Evolutionary conservation across 2,113 vertebrate species (phyloP).

Genomic region (Cercopithecus mona): DNA sequence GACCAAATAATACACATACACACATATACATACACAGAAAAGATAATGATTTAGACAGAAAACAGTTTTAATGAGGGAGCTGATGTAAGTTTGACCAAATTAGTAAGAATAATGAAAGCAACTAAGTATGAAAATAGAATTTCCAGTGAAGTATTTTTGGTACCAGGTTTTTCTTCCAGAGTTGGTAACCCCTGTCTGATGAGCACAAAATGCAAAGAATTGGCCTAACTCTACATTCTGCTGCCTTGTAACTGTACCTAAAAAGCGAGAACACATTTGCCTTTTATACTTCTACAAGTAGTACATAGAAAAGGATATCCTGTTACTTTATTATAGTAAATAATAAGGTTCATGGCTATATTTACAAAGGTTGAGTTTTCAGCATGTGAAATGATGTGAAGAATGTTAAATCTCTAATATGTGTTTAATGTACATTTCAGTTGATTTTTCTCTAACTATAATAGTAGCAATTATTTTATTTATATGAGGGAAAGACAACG

Average conservation of each 20-base stretch:
- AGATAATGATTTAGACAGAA: background rate
- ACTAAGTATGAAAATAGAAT: background rate
- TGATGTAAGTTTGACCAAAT: background rate
- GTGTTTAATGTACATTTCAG: slow-evolving; percentile 55
- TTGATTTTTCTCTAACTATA: slow-evolving; percentile 52
- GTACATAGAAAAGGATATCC: background rate
- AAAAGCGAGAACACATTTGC: slow-evolving; percentile 23
- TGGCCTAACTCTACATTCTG: background rate
- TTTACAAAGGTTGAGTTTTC: slow-evolving; percentile 42
- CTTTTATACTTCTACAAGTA: slow-evolving; percentile 14
- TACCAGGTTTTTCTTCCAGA: background rate
- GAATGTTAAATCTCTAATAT: slow-evolving; percentile 55
- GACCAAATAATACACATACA: background rate
- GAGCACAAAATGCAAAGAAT: background rate
- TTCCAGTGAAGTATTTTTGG: background rate
- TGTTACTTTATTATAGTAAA: slow-evolving; percentile 51
- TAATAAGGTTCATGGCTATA: slow-evolving; percentile 53
- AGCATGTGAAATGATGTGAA: slow-evolving; percentile 53
- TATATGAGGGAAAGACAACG: background rate
- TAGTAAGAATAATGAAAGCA: slow-evolving; percentile 33
- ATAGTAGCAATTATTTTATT: slow-evolving; percentile 61
- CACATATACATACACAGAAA: background rate
- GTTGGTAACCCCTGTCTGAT: background rate
- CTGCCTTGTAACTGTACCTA: background rate
- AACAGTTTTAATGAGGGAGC: background rate